Conservation (phyloP, 2,113 vertebrate genomes). For the Hemichromis elongatus region DNA sequence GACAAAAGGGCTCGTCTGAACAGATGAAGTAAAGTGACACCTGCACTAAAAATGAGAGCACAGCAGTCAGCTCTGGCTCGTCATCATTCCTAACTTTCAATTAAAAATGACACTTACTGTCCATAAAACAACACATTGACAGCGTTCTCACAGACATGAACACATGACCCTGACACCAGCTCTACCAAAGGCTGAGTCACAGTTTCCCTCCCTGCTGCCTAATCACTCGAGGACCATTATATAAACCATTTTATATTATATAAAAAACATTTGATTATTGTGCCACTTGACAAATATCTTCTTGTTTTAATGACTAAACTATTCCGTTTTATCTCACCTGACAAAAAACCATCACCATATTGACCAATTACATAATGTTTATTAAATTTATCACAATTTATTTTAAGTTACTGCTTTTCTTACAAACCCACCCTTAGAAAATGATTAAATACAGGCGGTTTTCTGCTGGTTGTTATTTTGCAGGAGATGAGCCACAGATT, state of each 20-base stretch:
- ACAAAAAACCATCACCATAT: accelerated
- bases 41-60: background rate
- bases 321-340: accelerated
- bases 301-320: accelerated
- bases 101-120: background rate
- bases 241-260: background rate
- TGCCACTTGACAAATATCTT: background rate
- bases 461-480: background rate
- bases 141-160: background rate
- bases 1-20: accelerated
- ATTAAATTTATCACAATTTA: no score
- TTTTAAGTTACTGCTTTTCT: background rate
- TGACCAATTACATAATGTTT: no score
- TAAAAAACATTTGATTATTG: background rate
- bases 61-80: background rate
- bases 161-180: conserved; percentile 1
- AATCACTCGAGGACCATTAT: background rate
- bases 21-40: background rate
- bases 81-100: background rate
- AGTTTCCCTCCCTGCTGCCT: background rate
- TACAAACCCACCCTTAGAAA: background rate
- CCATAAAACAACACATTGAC: background rate
- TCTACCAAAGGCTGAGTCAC: background rate
- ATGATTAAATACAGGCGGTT: accelerated
- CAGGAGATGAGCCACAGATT: background rate